Base-by-base conservation (phyloP, 92 coral and sea anemone genomes). In the Zoanthus sociatus region DNA sequence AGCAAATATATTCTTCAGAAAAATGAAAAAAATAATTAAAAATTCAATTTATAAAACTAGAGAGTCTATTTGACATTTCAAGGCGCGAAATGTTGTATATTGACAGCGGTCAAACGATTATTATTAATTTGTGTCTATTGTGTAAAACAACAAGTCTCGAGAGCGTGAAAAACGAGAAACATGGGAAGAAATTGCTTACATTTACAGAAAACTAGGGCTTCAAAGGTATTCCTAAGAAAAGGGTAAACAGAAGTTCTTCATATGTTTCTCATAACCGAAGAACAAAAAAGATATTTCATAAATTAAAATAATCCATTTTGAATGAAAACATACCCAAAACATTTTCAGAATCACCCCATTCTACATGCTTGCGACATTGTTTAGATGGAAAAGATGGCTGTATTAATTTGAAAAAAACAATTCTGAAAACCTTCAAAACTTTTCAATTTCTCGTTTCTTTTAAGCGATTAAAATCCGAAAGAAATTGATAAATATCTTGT, bases 31-130 rank as follows among this genome's bases (percentile, higher is more conserved):
- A 37, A 48, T 50, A 17, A 51, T 30, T 14, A 33, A 66, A 18
- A 9, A 32, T 42, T 79, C 33, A 18, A 42, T 13, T 81, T 81
- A 20, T 32, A 26, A 66, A 47, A 44, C 15, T 26, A 64, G 73
- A 18, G 61, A 64, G 33, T 63, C 26, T 21, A 11, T 61, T 79
- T 66, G 46, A 81, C 66, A 45, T 81, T 81, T 81, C 47, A 81
- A 66, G 63, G 75, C 26, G 82, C 51, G 85, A 46, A 81, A 81
- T 51, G 15, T 64, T 71, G 11, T 64, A 50, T 30, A 67, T 15
- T 45, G 85, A 66, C 74, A 81, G 53, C 70, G 70, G 51, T 81
- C 85, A 37, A 68, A 48, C 11, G 58, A 70, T 32, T 20, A 66
- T 81, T 26, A 26, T 26, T 26, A 21, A 63, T 76, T 50, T 55